Evolutionary conservation across 2,888 invertebrate genomes (phyloP).

Genomic region (Eupithecia subumbrata): DNA sequence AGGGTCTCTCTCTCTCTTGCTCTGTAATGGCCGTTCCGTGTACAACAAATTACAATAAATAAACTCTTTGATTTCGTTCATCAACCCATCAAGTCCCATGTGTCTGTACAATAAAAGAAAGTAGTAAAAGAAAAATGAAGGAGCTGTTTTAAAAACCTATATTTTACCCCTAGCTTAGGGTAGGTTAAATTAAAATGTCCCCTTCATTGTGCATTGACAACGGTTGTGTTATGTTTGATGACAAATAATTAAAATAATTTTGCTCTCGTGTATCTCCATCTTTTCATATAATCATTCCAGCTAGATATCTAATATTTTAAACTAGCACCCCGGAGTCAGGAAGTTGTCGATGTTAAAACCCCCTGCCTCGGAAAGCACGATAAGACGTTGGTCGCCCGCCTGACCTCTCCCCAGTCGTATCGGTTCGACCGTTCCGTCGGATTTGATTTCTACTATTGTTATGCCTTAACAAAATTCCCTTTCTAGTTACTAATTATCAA

Average conservation of each 20-base stretch:
- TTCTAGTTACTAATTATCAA: too few relatives aligned
- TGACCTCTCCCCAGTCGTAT: background rate
- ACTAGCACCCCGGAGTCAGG: background rate
- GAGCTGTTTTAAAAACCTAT: slow-evolving; percentile 7
- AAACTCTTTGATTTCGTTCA: too few relatives aligned
- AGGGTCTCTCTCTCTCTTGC: too few relatives aligned
- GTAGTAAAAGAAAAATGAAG: background rate
- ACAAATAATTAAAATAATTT: background rate
- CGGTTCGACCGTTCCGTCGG: background rate
- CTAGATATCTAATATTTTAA: background rate
- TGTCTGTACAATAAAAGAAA: too few relatives aligned
- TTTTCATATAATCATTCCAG: background rate
- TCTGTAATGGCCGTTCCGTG: too few relatives aligned
- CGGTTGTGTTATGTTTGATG: slow-evolving; percentile 10
- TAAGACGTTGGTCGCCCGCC: background rate
- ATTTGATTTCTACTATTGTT: background rate
- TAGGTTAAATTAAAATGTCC: slow-evolving; percentile 20
- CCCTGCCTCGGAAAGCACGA: background rate
- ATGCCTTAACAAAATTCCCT: too few relatives aligned
- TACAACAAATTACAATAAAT: too few relatives aligned
- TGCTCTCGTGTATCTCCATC: background rate
- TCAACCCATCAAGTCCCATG: too few relatives aligned
- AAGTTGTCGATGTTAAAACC: background rate
- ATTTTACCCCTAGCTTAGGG: slow-evolving; percentile 11
- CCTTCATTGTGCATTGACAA: slow-evolving; percentile 17